These are phyloP conservation scores for Otocyon megalotis DNA, from an alignment of 2,113 vertebrate genomes.

Conservation along the genomic window DNA sequence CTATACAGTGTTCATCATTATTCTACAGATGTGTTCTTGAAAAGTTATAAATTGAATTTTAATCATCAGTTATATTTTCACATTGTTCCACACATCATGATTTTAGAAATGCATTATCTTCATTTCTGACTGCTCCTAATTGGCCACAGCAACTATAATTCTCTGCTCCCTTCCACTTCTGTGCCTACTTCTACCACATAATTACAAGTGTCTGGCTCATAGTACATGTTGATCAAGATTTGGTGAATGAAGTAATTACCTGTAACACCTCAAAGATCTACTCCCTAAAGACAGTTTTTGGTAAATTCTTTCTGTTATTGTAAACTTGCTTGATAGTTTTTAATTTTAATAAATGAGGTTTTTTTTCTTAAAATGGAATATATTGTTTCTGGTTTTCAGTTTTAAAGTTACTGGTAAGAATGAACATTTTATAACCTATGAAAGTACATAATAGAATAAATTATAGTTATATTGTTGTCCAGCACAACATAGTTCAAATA, in stretches of 20 bases:
- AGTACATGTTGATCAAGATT: slow-evolving; percentile 21
- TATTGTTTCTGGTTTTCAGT: slow-evolving; percentile 70
- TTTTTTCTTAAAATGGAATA: neutral
- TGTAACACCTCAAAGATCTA: neutral
- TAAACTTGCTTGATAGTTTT: neutral
- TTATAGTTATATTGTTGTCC: neutral
- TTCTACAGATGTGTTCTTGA: neutral
- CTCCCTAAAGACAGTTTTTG: neutral
- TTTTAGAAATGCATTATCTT: slow-evolving; percentile 45
- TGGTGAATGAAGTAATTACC: slow-evolving; percentile 8
- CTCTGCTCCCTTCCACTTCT: neutral
- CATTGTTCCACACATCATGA: neutral
- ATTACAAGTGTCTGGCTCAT: neutral
- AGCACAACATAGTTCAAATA: neutral
- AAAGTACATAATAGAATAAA: neutral
- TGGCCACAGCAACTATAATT: neutral
- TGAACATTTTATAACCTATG: slow-evolving; percentile 25
- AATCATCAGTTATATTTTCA: slow-evolving; percentile 18
- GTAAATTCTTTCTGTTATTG: neutral
- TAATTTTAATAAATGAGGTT: slow-evolving; percentile 52
- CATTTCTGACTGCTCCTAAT: slow-evolving; percentile 48
- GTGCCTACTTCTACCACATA: neutral
- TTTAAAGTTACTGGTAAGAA: slow-evolving; percentile 74
- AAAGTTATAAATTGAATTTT: neutral
- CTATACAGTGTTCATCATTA: neutral